Evolutionary conservation across 2,888 invertebrate species (phyloP), one percentile per base, ranked within the genome.

Genomic region (Diplazon laetatorius): DNA sequence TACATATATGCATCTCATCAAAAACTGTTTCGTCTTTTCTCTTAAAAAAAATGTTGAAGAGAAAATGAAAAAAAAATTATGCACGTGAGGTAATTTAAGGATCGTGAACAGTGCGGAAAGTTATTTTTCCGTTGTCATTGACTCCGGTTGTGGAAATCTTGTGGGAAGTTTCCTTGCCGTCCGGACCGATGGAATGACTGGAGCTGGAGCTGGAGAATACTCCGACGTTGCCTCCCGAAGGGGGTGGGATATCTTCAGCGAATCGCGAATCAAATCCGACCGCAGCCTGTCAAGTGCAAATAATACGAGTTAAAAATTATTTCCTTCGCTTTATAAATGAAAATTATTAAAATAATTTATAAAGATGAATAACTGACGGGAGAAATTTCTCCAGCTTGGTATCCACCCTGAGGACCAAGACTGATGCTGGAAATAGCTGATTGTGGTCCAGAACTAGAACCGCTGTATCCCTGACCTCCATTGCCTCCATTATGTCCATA

Each of bases 61-160:
- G 44, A 65, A 52, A 30, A 30, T 14, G 30, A 16, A 20, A 8
- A 46, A 46, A 5, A 9, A 4, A 1, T 62, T 42, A 35, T 22
- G 46, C 18, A 35, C 18, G 14, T 18, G n/a, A 48, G n/a, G 16
- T 69, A n/a, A 57, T 60, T 80, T 75, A 87, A 80, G 91, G 92
- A 82, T 91, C 91, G 63, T 90, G 88, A 4, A 94, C 93, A 42
- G 92, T 92, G 86, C 95, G 95, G 57, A 93, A 92, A 69, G 94
- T 93, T 48, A 96, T 87, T 87, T 94, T 94, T 79, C 96, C 96
- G 86, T 96, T 95, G 84, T 96, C 94, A 86, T 96, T 95, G 66
- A 96, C 92, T 0, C 93, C 92, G 8, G 96, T 95, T 50, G 94
- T 91, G 0, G 95, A 94, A 55, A 92, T 92, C 79, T 94, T 93